These are phyloP conservation scores for Plecotus auritus DNA, from an alignment of 2,113 vertebrate species.

Conservation along the genomic window DNA sequence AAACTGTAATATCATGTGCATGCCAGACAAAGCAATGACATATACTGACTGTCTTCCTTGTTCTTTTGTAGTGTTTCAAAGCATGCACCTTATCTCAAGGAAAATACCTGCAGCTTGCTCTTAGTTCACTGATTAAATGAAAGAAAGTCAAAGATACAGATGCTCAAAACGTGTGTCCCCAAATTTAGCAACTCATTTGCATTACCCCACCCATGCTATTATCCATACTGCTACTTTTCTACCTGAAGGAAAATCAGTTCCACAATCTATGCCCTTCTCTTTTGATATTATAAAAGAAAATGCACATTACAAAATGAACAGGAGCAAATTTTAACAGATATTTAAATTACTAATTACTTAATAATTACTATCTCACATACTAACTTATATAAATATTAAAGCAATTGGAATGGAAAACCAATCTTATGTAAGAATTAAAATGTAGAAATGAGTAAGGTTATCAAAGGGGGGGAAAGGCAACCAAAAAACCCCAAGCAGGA, in stretches of 20 bases:
- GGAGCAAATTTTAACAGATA: not conserved
- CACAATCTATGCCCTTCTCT: not conserved
- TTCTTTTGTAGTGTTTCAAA: not conserved
- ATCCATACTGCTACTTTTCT: not conserved
- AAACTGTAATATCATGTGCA: not conserved
- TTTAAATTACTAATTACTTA: not conserved
- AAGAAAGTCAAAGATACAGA: slow-evolving; percentile 9
- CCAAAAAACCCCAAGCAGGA: not conserved
- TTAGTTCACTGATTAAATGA: not conserved
- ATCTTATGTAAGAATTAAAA: not conserved
- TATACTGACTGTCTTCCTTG: not conserved
- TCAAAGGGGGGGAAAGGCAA: not conserved
- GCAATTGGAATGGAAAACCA: not conserved
- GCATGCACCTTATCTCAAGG: not conserved
- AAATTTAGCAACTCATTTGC: not conserved
- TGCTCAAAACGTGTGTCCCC: not conserved
- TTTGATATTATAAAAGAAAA: not conserved
- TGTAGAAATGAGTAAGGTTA: not conserved
- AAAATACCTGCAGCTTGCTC: not conserved
- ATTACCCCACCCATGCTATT: not conserved
- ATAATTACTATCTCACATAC: not conserved
- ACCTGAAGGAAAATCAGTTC: not conserved
- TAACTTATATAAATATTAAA: not conserved
- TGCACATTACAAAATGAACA: not conserved
- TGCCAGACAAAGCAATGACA: not conserved